Evolutionary conservation across 1,140 invertebrate species (phyloP).

Genomic region (Condylostylus longicornis): DNA sequence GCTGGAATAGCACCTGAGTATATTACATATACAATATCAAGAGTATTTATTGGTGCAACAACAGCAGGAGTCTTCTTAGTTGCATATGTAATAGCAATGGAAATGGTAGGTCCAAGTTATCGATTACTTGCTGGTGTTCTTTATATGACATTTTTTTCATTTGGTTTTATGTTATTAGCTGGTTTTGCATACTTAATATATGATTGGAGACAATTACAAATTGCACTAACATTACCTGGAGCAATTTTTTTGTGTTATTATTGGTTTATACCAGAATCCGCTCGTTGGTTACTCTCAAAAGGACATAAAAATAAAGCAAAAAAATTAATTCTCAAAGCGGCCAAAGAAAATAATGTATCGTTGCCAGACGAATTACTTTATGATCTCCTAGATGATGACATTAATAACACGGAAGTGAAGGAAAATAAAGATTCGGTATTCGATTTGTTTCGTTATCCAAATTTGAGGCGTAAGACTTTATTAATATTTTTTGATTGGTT

Average conservation of each 20-base stretch:
- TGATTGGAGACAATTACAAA: constrained; percentile 59
- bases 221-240: constrained; percentile 54
- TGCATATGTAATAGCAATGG: constrained; percentile 65
- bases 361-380: constrained; percentile 41
- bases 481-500: constrained; percentile 70
- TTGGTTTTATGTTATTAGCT: constrained; percentile 57
- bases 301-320: constrained; percentile 55
- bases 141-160: constrained; percentile 61
- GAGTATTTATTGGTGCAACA: constrained; percentile 55
- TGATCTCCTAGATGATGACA: constrained; percentile 35
- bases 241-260: constrained; percentile 58
- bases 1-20: constrained; percentile 52
- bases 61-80: constrained; percentile 63
- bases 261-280: constrained; percentile 75
- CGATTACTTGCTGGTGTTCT: constrained; percentile 59
- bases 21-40: constrained; percentile 48
- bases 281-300: constrained; percentile 66
- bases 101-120: constrained; percentile 64
- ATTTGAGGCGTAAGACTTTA: constrained; percentile 51
- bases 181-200: constrained; percentile 53
- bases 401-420: constrained; percentile 27
- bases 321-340: constrained; percentile 48
- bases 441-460: constrained; percentile 56
- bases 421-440: constrained; percentile 36
- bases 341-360: constrained; percentile 47